Percentiles rank a stretch among this genome's conserved stretches.
Evolutionary conservation across 2,113 vertebrate species (phyloP).

Genomic region (western clawed frog (Xenopus tropicalis)): UCB_Xtro_10.0 CM004443.2:108546501-108547000

Average conservation of each 20-base stretch:
- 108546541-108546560: conserved; percentile 80
- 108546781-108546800: not conserved
- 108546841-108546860: conserved; percentile 70
- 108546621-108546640: conserved; percentile 72
- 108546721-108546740: not conserved
- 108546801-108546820: conserved; percentile 37
- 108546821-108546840: conserved; percentile 64
- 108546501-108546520: conserved; percentile 75
- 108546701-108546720: conserved; percentile 17
- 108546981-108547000: conserved; percentile 73
- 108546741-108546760: conserved; percentile 2
- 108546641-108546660: conserved; percentile 67
- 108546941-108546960: conserved; percentile 85
- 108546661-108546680: conserved; percentile 76
- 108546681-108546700: conserved; percentile 54
- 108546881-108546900: conserved; percentile 71
- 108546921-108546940: conserved; percentile 83
- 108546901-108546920: conserved; percentile 53
- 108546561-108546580: conserved; percentile 83
- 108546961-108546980: conserved; percentile 79
- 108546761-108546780: conserved; percentile 48
- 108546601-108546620: conserved; percentile 79
- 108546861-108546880: conserved; percentile 65
- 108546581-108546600: conserved; percentile 78
- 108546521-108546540: conserved; percentile 82